Evolutionary conservation across 2,888 invertebrate species (phyloP).

Genomic region (Pristionchus arcanus): DNA sequence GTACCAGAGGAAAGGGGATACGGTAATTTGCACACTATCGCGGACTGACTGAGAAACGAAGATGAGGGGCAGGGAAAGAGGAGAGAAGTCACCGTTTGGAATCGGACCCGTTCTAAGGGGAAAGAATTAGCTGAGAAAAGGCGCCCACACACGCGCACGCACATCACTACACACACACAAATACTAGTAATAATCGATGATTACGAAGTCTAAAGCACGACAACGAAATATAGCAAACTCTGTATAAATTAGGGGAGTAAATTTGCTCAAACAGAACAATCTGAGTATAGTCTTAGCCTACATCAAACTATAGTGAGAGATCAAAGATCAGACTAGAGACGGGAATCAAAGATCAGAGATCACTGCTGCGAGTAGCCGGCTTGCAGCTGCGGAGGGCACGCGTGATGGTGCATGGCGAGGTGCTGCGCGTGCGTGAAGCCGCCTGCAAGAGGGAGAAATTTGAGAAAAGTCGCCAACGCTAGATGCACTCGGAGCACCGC

Average conservation of each 20-base stretch:
- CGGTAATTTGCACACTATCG: neutral
- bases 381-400: neutral
- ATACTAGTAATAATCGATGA: neutral
- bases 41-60: neutral
- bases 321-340: neutral
- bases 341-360: neutral
- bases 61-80: neutral
- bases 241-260: neutral
- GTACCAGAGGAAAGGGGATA: neutral
- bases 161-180: neutral
- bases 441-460: slow-evolving; percentile 14
- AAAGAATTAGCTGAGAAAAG: neutral
- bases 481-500: slow-evolving; percentile 1
- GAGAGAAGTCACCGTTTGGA: slow-evolving; percentile 3
- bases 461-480: neutral
- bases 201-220: neutral
- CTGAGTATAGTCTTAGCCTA: neutral
- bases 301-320: neutral
- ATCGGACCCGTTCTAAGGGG: neutral
- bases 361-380: slow-evolving; percentile 40
- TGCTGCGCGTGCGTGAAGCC: slow-evolving; percentile 13
- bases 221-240: neutral
- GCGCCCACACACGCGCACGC: neutral
- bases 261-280: neutral
- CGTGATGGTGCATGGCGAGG: neutral